Percentiles rank a stretch among this genome's conserved stretches.
Evolutionary conservation across 2,797 vertebrate species (phyloP).

Genomic region (Tangara arthus): DNA sequence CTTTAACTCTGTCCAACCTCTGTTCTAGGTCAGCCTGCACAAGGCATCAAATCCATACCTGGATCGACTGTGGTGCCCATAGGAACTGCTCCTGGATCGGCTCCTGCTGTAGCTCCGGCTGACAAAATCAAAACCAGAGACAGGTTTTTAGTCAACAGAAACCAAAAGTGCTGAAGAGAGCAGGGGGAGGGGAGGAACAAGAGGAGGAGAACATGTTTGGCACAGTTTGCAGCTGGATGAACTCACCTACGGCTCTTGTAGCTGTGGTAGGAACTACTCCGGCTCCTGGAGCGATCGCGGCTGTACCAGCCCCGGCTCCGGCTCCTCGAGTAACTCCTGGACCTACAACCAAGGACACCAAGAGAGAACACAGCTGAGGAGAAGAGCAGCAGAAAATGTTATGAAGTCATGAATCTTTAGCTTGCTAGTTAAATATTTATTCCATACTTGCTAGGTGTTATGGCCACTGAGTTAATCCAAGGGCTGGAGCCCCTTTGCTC

Average conservation of each 20-base stretch:
- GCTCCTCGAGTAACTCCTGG: slow-evolving; percentile 90
- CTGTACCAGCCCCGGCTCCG: slow-evolving; percentile 83
- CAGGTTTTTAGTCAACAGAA: neutral
- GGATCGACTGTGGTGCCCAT: slow-evolving; percentile 82
- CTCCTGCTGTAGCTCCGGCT: slow-evolving; percentile 88
- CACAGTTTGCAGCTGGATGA: rapidly evolving
- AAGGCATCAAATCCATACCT: slow-evolving; percentile 74
- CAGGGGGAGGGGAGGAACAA: rapidly evolving
- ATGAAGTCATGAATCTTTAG: neutral
- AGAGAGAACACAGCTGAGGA: neutral
- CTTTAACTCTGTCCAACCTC: neutral
- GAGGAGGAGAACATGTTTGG: rapidly evolving
- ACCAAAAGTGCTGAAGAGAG: neutral
- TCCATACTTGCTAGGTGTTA: neutral
- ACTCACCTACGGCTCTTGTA: slow-evolving; percentile 82
- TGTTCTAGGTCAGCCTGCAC: neutral
- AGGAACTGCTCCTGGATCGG: slow-evolving; percentile 88
- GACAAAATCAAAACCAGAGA: neutral
- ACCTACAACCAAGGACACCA: slow-evolving; percentile 18
- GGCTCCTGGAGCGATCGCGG: slow-evolving; percentile 81
- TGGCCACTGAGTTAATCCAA: neutral
- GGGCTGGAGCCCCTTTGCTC: neutral
- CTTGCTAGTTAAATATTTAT: neutral
- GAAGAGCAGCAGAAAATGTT: neutral
- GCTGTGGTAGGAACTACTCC: slow-evolving; percentile 88